Base-by-base conservation (phyloP, 1,140 invertebrate genomes). In the Centruroides sculpturatus region DNA sequence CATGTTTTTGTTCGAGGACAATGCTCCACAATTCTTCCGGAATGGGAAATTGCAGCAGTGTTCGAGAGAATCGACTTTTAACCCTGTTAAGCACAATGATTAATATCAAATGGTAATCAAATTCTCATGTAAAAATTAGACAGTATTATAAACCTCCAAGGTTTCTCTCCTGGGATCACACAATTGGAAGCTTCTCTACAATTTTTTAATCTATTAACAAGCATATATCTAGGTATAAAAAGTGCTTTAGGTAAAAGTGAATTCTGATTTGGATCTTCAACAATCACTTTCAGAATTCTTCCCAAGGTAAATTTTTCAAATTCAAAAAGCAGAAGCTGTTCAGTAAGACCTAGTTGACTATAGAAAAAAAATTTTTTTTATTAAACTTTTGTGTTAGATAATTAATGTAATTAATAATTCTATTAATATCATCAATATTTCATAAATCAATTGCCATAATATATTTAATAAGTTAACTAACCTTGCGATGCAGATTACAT, bases 181-280 rank as follows among this genome's bases (percentile, higher is more conserved):
- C 57, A 41, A 9, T 41, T 56, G 8, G 41, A 8, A 41, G 5
- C 8, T 41, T 41, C 41, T 53, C 57, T 57, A 56, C 36, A 59
- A 13, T 63, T 58, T 12, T 56, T 11, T 4, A 35, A 41, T 34
- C 36, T 63, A 13, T 35, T 36, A 10, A 55, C 47, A 7, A 34
- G 35, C 10, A 57, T 63, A 50, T 51, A 55, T 53, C n/a, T 34
- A 36, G 12, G 41, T 12, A 49, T 36, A 46, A 52, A 63, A 47
- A 58, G 57, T 8, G 53, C 58, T 36, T 35, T 54, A 12, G 62
- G 62, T 23, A 59, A 59, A 49, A 63, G 35, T 50, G 59, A 23
- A 35, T 60, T 55, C 23, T 63, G 62, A 13, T 59, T 36, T 7
- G 62, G 58, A 59, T 63, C 62, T n/a, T 59, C 55, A 4, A 63